Evolutionary conservation across 2,113 vertebrate genomes (phyloP).

Genomic region (Egretta garzetta): DNA sequence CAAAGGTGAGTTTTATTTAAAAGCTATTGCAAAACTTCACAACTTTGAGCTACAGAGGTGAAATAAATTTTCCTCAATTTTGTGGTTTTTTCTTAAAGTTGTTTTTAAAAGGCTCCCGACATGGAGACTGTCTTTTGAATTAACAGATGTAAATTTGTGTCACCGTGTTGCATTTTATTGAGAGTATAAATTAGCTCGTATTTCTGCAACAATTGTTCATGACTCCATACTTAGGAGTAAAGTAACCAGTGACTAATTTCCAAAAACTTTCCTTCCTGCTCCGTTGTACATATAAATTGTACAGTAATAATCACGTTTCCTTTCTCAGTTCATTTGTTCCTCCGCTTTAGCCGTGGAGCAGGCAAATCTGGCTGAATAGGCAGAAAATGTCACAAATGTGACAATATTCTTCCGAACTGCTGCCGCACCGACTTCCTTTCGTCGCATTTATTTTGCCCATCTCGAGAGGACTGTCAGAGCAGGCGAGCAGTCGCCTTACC

Average conservation of each 20-base stretch:
- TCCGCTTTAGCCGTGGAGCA: neutral
- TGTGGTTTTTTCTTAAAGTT: neutral
- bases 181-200: neutral
- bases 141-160: neutral
- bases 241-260: neutral
- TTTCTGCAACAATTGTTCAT: neutral
- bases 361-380: neutral
- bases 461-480: neutral
- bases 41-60: neutral
- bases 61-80: neutral
- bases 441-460: neutral
- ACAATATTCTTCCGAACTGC: neutral
- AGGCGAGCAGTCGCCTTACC: neutral
- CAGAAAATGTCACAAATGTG: neutral
- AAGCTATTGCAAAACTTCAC: neutral
- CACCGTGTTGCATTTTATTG: fast-evolving
- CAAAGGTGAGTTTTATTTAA: neutral
- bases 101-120: neutral
- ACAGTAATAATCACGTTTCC: neutral
- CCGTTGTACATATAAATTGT: no score
- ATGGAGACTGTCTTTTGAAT: neutral
- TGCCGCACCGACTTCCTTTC: neutral
- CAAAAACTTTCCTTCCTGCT: neutral
- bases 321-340: neutral
- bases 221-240: neutral